Evolutionary conservation across 1,140 invertebrate species (phyloP), one percentile per base, ranked within the genome.

Genomic region (Venturia canescens): DNA sequence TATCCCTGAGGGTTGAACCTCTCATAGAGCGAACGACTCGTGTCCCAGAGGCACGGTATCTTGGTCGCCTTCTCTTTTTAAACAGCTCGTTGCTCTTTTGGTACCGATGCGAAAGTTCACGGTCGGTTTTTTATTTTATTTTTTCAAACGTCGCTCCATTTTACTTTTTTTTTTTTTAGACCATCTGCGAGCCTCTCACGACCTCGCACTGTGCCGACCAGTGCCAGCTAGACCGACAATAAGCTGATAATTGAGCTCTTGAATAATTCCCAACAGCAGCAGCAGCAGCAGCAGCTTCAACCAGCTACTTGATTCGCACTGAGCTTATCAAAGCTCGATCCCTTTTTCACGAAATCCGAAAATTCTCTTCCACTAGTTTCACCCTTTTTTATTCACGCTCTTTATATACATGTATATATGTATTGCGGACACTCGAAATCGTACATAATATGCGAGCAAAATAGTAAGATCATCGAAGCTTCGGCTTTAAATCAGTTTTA

Each of bases 201-300:
- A 83, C 79, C 84, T 85, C 81, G 82, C 27, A 81, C 85, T 81
- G 82, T 84, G n/a, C 34, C 48, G 48, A 5, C 15, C 48, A 83
- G 83, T 85, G 87, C 82, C 83, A 89, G 83, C 85, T 86, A 85
- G 85, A 89, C 85, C 87, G 87, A 89, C 88, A 87, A 87, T 90
- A 90, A 90, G 88, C 89, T 89, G 89, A 89, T 90, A 89, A 90
- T 90, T 90, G 86, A 88, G 88, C 87, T 89, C 89, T 87, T 88
- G 87, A 89, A 89, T 90, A 89, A 89, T 89, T 90, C 88, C 81
- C 50, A 50, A 63, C 15, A 60, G 27, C 50, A 44, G 21, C 18
- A 71, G 21, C 18, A 71, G 34, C 23, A 18, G 15, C 48, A 38
- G 44, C 7, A 26, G 50, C 31, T 3, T 7, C 13, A 53, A 53